Evolutionary conservation across 2,113 vertebrate genomes (phyloP), one percentile per base, ranked within the genome.

Genomic region (Aegithalos caudatus): DNA sequence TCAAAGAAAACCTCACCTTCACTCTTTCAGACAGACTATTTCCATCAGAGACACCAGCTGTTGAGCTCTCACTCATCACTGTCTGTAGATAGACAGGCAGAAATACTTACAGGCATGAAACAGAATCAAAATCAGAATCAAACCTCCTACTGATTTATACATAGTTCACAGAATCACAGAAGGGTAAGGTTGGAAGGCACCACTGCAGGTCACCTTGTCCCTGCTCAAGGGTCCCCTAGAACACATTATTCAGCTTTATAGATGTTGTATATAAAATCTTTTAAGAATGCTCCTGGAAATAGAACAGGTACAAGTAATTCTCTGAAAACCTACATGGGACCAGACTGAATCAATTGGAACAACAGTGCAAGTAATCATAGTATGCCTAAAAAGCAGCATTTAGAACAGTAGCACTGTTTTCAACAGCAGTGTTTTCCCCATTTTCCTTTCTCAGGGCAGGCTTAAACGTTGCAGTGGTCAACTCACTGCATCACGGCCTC

Each of bases 1-100:
- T 19, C 20, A 81, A 95, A 85, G 31, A 40, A 83, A 71, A 67
- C 12, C 86, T 93, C 95, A 97, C 97, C 97, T 98, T 97, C 27
- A 92, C 71, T 92, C 74, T 95, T 92, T 92, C 92, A 70, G 91
- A 95, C 57, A 88, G 42, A 81, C 38, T 78, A 86, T 93, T 93
- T 95, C 86, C 80, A 84, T 91, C 77, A 92, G 51, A 96, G 81
- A 67, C 95, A 87, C 89, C 94, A 91, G 88, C 95, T 89, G 60
- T 96, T 50, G 94, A 92, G 53, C 94, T 95, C 91, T 96, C 95
- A 61, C 78, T 95, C 45, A 95, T 56, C 51, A 45, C 48, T 67
- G 94, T 77, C 98, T 98, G 90, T 84, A 97, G 66, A 84, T 1
- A 93, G 18, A 31, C 1, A 54, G 38, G 35, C 23, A 92, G 25